Conservation (phyloP, 1,140 invertebrate species). For the Idris sp. region DNA sequence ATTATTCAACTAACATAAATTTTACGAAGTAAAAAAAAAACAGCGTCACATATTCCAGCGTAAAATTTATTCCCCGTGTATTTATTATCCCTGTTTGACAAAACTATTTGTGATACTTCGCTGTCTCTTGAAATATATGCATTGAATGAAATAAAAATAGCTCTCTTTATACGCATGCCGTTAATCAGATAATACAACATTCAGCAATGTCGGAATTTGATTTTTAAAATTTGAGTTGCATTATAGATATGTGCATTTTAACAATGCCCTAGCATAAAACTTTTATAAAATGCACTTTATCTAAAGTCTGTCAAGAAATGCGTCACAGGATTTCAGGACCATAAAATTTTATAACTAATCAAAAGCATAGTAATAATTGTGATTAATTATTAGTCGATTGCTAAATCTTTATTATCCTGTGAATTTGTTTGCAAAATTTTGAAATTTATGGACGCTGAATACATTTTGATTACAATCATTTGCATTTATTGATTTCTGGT, state of each 20-base stretch:
- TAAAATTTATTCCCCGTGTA: constrained; percentile 20
- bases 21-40: constrained; percentile 6
- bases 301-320: no score
- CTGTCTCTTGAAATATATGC: constrained; percentile 2
- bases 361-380: no score
- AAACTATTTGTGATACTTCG: constrained; percentile 19
- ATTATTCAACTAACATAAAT: constrained; percentile 25
- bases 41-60: constrained; percentile 4
- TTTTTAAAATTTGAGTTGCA: no score
- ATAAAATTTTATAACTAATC: constrained; percentile 41
- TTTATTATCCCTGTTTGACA: constrained; percentile 23
- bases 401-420: no score
- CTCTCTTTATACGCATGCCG: neutral
- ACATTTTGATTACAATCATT: no score
- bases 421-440: no score
- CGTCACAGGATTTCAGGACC: constrained; percentile 14
- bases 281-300: no score
- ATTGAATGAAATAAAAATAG: neutral
- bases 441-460: no score
- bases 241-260: no score
- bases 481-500: no score
- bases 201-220: constrained; percentile 7
- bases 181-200: constrained; percentile 11
- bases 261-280: neutral
- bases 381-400: no score